Evolutionary conservation across 2,797 vertebrate genomes (phyloP).

Genomic region (Sebastes diploproa): DNA sequence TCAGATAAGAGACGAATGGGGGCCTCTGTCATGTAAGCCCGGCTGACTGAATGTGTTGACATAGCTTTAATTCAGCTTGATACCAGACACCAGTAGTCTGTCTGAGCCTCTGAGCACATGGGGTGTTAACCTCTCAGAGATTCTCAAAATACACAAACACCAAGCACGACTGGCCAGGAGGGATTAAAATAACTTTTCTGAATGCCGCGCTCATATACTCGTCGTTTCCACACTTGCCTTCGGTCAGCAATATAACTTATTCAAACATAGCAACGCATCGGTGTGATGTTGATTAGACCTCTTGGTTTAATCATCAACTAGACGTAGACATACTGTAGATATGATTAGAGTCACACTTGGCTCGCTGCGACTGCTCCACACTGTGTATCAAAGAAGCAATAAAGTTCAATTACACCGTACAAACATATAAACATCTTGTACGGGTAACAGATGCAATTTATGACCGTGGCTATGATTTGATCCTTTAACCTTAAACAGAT

Average conservation of each 20-base stretch:
- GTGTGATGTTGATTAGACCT: slow-evolving; percentile 49
- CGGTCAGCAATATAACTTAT: slow-evolving; percentile 59
- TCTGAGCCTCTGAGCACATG: slow-evolving; percentile 75
- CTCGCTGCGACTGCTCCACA: neutral
- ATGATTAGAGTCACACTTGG: slow-evolving; percentile 36
- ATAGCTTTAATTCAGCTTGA: slow-evolving; percentile 87
- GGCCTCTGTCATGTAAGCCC: slow-evolving; percentile 77
- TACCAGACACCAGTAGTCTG: slow-evolving; percentile 82
- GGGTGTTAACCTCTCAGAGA: slow-evolving; percentile 84
- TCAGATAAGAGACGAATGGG: slow-evolving; percentile 73
- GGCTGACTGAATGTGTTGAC: slow-evolving; percentile 83
- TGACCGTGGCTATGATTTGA: slow-evolving; percentile 66
- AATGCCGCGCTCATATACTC: slow-evolving; percentile 66
- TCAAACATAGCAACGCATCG: slow-evolving; percentile 50
- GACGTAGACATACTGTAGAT: slow-evolving; percentile 27
- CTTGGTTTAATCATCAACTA: slow-evolving; percentile 50
- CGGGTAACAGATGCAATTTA: slow-evolving; percentile 71
- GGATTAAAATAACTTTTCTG: slow-evolving; percentile 82
- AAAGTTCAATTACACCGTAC: slow-evolving; percentile 62
- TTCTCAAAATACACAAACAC: slow-evolving; percentile 85
- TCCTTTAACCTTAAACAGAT: slow-evolving; percentile 79
- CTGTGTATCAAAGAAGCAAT: slow-evolving; percentile 45
- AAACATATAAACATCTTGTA: slow-evolving; percentile 72
- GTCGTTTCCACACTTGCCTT: slow-evolving; percentile 66
- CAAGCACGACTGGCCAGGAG: slow-evolving; percentile 66